phyloP scores from a whole-genome alignment of 1,140 invertebrate genomes.

The Drosophila prosaltans region DNA sequence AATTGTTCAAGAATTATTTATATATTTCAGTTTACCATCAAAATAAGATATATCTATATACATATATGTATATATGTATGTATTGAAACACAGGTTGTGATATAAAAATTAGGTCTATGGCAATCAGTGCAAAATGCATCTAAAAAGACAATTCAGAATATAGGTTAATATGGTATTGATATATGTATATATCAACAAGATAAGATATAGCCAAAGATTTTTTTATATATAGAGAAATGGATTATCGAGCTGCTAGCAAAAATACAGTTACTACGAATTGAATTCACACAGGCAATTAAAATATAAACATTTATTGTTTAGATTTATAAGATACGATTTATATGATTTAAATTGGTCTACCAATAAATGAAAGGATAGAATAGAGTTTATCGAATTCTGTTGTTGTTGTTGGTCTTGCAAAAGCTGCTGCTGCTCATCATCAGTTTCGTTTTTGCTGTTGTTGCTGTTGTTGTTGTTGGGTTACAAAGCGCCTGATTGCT shows the following conservation, averaged over 20 bases:
- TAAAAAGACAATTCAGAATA: no score
- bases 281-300: no score
- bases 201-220: no score
- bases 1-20: conserved; percentile 48
- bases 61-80: not conserved
- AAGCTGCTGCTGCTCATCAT: conserved; percentile 45
- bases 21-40: not conserved
- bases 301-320: not conserved
- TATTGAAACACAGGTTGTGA: not conserved
- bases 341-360: no score
- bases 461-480: conserved; percentile 54
- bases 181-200: no score
- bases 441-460: conserved; percentile 29
- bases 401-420: conserved; percentile 6
- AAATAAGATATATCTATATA: not conserved
- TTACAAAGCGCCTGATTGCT: conserved; percentile 81
- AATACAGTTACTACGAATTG: no score
- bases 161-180: no score
- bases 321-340: not conserved
- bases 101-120: no score
- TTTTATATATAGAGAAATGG: no score
- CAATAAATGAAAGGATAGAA: not conserved
- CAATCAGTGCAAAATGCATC: no score
- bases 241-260: no score
- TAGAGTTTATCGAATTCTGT: conserved; percentile 30